phyloP scores from a whole-genome alignment of 1,140 invertebrate species.

The Limonius californicus region DNA sequence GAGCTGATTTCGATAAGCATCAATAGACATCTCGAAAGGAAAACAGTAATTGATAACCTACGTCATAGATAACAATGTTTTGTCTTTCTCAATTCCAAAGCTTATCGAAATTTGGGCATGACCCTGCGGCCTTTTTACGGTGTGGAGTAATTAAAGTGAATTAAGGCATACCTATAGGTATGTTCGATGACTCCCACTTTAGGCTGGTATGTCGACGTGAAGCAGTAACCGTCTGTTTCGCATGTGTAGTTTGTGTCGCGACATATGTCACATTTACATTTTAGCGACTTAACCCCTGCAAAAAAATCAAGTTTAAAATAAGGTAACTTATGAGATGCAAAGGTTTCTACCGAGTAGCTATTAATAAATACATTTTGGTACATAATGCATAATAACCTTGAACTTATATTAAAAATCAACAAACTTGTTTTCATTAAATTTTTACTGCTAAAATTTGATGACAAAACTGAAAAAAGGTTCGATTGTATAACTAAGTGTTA shows the following conservation, averaged over 20 bases:
- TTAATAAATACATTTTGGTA: no score
- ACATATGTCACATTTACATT: slow-evolving; percentile 77
- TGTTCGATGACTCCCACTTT: slow-evolving; percentile 57
- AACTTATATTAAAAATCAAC: neutral
- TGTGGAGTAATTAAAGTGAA: no score
- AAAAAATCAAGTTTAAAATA: slow-evolving; percentile 4
- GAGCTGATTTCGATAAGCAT: no score
- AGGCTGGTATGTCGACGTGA: slow-evolving; percentile 68
- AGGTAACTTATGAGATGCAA: no score
- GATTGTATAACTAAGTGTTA: no score
- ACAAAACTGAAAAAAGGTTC: no score
- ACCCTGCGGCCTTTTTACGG: no score
- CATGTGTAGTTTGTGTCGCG: slow-evolving; percentile 75
- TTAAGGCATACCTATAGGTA: slow-evolving; percentile 67
- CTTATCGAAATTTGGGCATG: neutral
- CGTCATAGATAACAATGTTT: neutral
- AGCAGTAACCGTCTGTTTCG: slow-evolving; percentile 84
- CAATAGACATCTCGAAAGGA: no score
- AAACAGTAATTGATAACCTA: neutral
- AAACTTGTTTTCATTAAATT: no score
- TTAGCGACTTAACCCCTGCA: slow-evolving; percentile 53
- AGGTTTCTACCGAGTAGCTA: no score
- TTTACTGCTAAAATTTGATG: no score
- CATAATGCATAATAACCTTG: neutral
- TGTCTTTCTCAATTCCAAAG: neutral